A percentile compares a stretch with the other conserved stretches of the same genome.
These are phyloP conservation scores for Napeogenes sylphis DNA, from an alignment of 2,888 invertebrate species.

Conservation along the genomic window DNA sequence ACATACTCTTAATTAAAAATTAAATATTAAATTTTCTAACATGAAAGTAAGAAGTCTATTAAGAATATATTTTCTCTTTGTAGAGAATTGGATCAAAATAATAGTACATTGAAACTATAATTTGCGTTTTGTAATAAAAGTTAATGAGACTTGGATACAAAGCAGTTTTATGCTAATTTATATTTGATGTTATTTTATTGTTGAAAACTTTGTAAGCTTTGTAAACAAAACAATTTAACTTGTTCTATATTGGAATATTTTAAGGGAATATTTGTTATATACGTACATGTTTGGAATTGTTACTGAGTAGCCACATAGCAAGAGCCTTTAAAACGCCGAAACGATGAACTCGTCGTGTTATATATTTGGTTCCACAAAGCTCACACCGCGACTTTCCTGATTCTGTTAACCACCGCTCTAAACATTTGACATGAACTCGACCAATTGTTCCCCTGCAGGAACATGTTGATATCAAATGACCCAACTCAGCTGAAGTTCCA, in stretches of 20 bases:
- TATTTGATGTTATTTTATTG: neutral
- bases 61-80: no score
- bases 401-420: slow-evolving; percentile 87
- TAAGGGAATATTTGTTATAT: neutral
- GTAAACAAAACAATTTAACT: no score
- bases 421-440: slow-evolving; percentile 83
- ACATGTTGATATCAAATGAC: slow-evolving; percentile 64
- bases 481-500: slow-evolving; percentile 49
- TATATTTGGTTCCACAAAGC: slow-evolving; percentile 82
- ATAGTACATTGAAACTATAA: no score
- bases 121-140: neutral
- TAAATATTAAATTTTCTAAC: no score
- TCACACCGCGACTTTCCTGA: slow-evolving; percentile 84
- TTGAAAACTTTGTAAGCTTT: no score
- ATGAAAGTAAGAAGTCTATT: no score
- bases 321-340: slow-evolving; percentile 77
- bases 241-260: neutral
- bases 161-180: neutral
- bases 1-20: no score
- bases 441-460: slow-evolving; percentile 82
- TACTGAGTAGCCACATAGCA: slow-evolving; percentile 78
- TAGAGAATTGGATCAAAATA: no score
- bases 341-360: slow-evolving; percentile 80
- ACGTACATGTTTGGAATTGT: slow-evolving; percentile 68
- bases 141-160: neutral